phyloP scores from a whole-genome alignment of 2,797 vertebrate species.

The Lepus oiostolus region DNA sequence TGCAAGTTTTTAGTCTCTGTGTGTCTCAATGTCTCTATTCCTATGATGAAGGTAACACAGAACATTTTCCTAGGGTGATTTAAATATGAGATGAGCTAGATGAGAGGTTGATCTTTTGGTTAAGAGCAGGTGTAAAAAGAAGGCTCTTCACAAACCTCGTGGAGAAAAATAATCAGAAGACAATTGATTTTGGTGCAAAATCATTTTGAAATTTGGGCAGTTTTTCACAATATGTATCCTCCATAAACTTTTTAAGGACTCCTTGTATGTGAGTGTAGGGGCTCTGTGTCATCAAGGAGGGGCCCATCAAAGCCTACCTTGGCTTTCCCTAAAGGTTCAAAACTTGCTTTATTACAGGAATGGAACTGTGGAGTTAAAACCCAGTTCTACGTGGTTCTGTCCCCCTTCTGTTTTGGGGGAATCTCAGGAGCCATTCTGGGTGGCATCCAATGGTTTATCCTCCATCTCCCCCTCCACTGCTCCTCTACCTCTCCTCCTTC shows the following conservation, averaged over 20 bases:
- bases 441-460: too few species aligned
- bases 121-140: too few species aligned
- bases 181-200: too few species aligned
- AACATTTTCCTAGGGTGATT: not conserved
- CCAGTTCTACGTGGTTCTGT: too few species aligned
- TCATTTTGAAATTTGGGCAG: too few species aligned
- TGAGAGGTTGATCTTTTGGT: too few species aligned
- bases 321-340: not conserved
- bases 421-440: not conserved
- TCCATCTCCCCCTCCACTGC: fast-evolving
- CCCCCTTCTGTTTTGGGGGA: not conserved
- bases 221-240: too few species aligned
- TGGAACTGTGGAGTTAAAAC: not conserved
- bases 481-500: fast-evolving
- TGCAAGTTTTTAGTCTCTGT: not conserved
- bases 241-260: too few species aligned
- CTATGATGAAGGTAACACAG: not conserved
- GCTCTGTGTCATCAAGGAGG: fast-evolving
- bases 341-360: not conserved
- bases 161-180: too few species aligned
- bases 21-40: not conserved
- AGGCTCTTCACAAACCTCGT: too few species aligned
- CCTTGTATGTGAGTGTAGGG: not conserved
- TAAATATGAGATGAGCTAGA: not conserved
- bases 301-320: not conserved